Evolutionary conservation across 2,113 vertebrate genomes (phyloP).

Genomic region (Mystacornis crossleyi): DNA sequence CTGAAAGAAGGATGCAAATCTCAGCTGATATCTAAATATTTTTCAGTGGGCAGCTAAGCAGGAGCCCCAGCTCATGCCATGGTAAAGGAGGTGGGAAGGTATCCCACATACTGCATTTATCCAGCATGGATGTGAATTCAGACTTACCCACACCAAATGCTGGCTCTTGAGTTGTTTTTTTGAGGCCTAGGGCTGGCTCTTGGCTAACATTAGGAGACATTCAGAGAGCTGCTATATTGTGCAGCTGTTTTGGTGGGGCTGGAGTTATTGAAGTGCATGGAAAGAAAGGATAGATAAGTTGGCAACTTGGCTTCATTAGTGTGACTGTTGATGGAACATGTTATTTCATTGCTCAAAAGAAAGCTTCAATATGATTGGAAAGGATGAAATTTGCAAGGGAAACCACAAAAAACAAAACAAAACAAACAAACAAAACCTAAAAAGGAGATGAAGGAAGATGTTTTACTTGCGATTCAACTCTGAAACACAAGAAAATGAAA

Average conservation of each 20-base stretch:
- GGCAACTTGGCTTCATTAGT: not conserved
- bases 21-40: not conserved
- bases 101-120: not conserved
- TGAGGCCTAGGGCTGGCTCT: not conserved
- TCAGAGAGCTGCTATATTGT: not conserved
- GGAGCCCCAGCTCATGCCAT: not conserved
- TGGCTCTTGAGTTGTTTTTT: not conserved
- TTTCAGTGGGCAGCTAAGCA: not conserved
- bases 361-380: not conserved
- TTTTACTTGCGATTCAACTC: slow-evolving; percentile 12
- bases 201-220: not conserved
- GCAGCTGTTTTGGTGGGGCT: not conserved
- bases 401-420: not conserved
- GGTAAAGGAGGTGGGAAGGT: not conserved
- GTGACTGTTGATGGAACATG: slow-evolving; percentile 22
- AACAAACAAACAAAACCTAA: not conserved
- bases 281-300: not conserved
- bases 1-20: not conserved
- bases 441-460: not conserved
- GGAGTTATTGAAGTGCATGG: not conserved
- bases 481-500: slow-evolving; percentile 41
- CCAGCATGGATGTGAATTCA: not conserved
- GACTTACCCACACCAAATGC: not conserved
- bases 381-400: not conserved
- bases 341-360: slow-evolving; percentile 25